Conservation (phyloP, 2,888 invertebrate species). For the Eubasilissa splendida region DNA sequence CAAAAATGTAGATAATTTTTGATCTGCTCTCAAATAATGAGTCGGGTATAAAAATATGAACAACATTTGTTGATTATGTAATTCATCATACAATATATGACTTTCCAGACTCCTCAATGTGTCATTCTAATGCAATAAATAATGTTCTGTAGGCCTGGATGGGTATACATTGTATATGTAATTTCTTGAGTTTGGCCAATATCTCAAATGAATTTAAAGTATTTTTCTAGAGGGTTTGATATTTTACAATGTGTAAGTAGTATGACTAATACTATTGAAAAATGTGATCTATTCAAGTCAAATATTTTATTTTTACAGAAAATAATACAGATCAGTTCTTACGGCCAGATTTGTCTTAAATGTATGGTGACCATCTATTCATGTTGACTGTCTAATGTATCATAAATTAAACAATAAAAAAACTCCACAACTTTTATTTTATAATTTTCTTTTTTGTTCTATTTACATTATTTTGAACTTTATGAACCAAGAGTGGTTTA, state of each 20-base stretch:
- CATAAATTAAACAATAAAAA: slow-evolving; percentile 43
- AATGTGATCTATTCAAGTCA: slow-evolving; percentile 21
- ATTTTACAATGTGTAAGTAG: slow-evolving; percentile 1
- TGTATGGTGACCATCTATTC: slow-evolving; percentile 40
- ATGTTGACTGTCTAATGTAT: slow-evolving; percentile 55
- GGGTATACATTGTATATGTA: no score
- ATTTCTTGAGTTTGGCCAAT: no score
- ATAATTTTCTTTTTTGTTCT: slow-evolving; percentile 60
- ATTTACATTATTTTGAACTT: slow-evolving; percentile 67
- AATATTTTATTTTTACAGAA: slow-evolving; percentile 10
- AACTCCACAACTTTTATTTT: slow-evolving; percentile 46
- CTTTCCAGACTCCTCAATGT: no score
- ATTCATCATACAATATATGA: no score
- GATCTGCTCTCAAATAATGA: no score
- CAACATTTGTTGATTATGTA: no score
- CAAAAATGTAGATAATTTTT: no score
- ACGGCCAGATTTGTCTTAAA: slow-evolving; percentile 48
- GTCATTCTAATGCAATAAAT: no score
- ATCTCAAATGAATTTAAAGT: no score
- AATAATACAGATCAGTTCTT: slow-evolving; percentile 6
- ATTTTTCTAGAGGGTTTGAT: not conserved
- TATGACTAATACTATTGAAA: not conserved
- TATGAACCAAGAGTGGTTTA: slow-evolving; percentile 68
- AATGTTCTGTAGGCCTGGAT: no score
- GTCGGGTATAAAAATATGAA: no score